Conservation (phyloP, 2,113 vertebrate genomes). For the Hucho hucho region DNA sequence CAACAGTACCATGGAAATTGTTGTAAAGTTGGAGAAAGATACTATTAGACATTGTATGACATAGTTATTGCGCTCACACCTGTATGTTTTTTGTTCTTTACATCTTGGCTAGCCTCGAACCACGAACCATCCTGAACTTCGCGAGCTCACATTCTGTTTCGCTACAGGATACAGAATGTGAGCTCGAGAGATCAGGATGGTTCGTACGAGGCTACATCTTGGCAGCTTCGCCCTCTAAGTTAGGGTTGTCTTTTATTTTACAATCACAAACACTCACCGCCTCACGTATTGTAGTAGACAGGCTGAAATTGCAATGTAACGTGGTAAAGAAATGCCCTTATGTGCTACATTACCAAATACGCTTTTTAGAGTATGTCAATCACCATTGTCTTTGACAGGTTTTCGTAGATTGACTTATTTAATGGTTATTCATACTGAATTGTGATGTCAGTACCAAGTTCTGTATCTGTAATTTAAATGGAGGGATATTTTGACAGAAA, state of each 20-base stretch:
- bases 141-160: too few species aligned
- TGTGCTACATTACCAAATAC: neutral
- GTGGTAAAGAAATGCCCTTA: neutral
- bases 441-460: neutral
- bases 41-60: neutral
- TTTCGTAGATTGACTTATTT: neutral
- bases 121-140: too few species aligned
- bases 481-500: slow-evolving; percentile 43
- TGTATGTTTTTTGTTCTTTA: neutral
- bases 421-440: slow-evolving; percentile 20
- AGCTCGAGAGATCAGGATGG: too few species aligned
- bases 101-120: neutral
- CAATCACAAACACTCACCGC: neutral
- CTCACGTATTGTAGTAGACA: neutral
- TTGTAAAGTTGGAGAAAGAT: too few species aligned
- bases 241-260: neutral
- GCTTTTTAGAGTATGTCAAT: neutral
- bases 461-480: slow-evolving; percentile 4
- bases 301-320: neutral
- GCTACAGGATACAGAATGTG: too few species aligned
- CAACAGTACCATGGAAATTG: too few species aligned
- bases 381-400: neutral
- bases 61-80: neutral
- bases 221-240: neutral
- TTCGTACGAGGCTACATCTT: neutral